phyloP scores from a whole-genome alignment of 2,113 vertebrate species.

The Sisor rabdophorus region DNA sequence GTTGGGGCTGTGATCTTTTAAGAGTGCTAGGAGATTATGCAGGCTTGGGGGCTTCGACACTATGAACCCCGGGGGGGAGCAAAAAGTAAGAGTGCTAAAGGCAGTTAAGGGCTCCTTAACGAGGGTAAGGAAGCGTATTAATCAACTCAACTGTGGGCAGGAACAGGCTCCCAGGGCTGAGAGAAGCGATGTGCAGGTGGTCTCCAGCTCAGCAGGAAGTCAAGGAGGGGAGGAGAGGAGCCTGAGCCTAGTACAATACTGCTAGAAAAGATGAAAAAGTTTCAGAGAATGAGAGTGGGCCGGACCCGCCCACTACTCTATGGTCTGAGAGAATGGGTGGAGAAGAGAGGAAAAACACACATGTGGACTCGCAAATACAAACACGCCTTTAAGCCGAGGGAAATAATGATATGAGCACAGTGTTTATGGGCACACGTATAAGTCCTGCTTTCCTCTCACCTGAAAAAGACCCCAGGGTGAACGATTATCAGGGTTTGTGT shows the following conservation, averaged over 20 bases:
- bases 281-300: slow-evolving; percentile 43
- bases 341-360: slow-evolving; percentile 46
- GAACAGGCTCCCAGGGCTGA: slow-evolving; percentile 31
- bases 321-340: slow-evolving; percentile 48
- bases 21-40: slow-evolving; percentile 51
- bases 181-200: slow-evolving; percentile 49
- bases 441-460: not conserved
- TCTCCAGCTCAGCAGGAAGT: slow-evolving; percentile 49
- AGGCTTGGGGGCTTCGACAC: slow-evolving; percentile 41
- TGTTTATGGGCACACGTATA: not conserved
- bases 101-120: slow-evolving; percentile 59
- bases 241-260: slow-evolving; percentile 41
- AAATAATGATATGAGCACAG: not conserved
- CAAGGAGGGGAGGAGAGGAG: slow-evolving; percentile 53
- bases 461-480: not conserved
- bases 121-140: slow-evolving; percentile 59
- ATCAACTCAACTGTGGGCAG: slow-evolving; percentile 54
- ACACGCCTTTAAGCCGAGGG: slow-evolving; percentile 21
- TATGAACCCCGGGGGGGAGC: slow-evolving; percentile 41
- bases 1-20: slow-evolving; percentile 45
- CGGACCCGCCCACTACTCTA: slow-evolving; percentile 49
- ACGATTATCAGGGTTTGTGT: not conserved
- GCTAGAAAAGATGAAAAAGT: slow-evolving; percentile 53
- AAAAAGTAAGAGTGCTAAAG: slow-evolving; percentile 56
- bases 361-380: slow-evolving; percentile 35